Evolutionary conservation across 1,140 invertebrate genomes (phyloP), one percentile per base, ranked within the genome.

Genomic region (Maniola jurtina): DNA sequence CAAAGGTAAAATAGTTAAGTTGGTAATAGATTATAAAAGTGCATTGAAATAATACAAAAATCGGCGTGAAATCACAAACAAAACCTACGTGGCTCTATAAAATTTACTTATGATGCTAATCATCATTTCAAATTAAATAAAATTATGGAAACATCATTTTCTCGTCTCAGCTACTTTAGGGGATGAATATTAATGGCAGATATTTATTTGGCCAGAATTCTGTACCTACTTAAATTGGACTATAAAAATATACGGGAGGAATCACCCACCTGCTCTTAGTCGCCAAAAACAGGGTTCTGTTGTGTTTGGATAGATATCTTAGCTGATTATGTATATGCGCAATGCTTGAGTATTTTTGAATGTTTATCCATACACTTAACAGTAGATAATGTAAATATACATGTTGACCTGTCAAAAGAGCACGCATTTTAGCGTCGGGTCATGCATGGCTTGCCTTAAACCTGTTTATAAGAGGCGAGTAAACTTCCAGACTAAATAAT

Each of bases 221-320:
- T 25, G 1, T 40, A 9, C 6, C 6, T 40, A 11, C 6, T 1
- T n/a, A 45, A 45, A 1, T 45, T 13, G 5, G 5, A 40, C 10
- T 40, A 11, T 40, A 45, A 5, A 45, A 45, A 45, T 11, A 45
- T 5, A 2, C 5, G 1, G 13, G 13, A 45, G 7, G 7, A 45
- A 13, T 45, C 13, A 11, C 13, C 1, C 11, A 45, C 42, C 42
- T 13, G 42, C 42, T 45, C 42, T 45, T 11, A 1, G 42, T 13
- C 11, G 9, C 13, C 42, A 45, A 45, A 70, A 70, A 70, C 60
- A 58, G 52, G 42, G 64, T 54, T 70, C 35, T n/a, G 47, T 52
- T 42, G 48, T 45, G 38, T 45, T 45, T 45, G 42, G 5, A 40
- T 52, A 60, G 35, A 66, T 61, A 61, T 36, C 40, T 66, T 55